A percentile compares a stretch with the other conserved stretches of the same genome.
These are phyloP conservation scores for Nematolebias whitei DNA, from an alignment of 2,113 vertebrate genomes.

Conservation along the genomic window DNA sequence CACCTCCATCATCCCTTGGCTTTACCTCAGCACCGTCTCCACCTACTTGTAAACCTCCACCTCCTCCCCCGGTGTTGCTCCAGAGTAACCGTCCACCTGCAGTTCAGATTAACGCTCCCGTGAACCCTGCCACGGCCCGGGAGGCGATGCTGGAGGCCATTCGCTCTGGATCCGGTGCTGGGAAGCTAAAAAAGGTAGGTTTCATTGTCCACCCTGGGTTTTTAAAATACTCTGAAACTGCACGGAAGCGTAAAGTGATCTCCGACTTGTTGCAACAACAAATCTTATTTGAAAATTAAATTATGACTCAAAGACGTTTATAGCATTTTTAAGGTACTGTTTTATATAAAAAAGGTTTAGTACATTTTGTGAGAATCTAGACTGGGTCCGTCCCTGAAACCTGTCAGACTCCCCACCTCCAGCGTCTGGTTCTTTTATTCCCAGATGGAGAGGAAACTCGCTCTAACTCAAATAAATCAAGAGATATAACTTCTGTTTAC, in stretches of 20 bases:
- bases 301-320: too few relatives aligned
- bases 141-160: slow-evolving; percentile 92
- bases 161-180: slow-evolving; percentile 89
- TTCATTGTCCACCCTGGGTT: not conserved
- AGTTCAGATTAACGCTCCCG: slow-evolving; percentile 23
- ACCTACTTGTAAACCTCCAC: slow-evolving; percentile 44
- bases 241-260: slow-evolving; percentile 4
- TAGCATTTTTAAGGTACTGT: too few relatives aligned
- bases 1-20: slow-evolving; percentile 35
- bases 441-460: too few relatives aligned
- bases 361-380: too few relatives aligned
- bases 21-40: slow-evolving; percentile 39
- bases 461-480: too few relatives aligned
- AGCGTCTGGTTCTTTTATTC: too few relatives aligned
- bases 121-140: slow-evolving; percentile 73
- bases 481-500: too few relatives aligned
- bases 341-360: too few relatives aligned
- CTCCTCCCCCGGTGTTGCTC: slow-evolving; percentile 49
- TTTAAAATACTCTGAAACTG: slow-evolving; percentile 5
- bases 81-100: slow-evolving; percentile 37
- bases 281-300: too few relatives aligned
- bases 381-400: too few relatives aligned
- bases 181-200: slow-evolving; percentile 87
- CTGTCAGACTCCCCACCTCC: too few relatives aligned
- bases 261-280: too few relatives aligned